These are phyloP conservation scores for Numenius arquata DNA, from an alignment of 2,113 vertebrate genomes.

Conservation along the genomic window DNA sequence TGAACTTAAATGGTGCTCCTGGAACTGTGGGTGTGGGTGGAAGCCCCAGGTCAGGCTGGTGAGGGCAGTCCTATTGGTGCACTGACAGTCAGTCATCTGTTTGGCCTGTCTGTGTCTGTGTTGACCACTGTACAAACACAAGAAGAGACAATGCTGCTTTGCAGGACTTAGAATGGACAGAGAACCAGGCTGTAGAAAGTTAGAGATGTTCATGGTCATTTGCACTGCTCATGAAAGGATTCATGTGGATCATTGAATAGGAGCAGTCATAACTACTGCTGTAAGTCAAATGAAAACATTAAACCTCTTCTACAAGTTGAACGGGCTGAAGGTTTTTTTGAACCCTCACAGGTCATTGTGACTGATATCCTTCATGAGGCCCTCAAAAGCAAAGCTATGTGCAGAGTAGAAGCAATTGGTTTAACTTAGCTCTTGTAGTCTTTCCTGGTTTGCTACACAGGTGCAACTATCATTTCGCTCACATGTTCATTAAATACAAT, in stretches of 20 bases:
- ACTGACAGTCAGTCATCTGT: not conserved
- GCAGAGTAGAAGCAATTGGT: not conserved
- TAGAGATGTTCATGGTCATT: not conserved
- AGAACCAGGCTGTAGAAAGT: not conserved
- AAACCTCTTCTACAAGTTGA: not conserved
- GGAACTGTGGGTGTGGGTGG: not conserved
- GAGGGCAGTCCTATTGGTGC: not conserved
- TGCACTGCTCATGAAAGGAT: not conserved
- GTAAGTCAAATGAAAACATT: not conserved
- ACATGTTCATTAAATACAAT: rapidly evolving
- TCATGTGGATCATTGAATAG: not conserved
- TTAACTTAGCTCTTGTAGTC: not conserved
- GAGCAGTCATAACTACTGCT: not conserved
- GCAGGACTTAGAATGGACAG: not conserved
- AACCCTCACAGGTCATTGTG: not conserved
- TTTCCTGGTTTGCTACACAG: not conserved
- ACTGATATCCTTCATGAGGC: not conserved
- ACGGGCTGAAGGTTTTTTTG: not conserved
- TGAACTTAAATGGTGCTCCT: not conserved
- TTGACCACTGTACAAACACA: not conserved
- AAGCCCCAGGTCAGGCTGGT: not conserved
- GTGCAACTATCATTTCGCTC: not conserved
- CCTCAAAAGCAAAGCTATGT: not conserved
- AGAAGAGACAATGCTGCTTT: not conserved
- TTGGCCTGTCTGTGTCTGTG: not conserved